Evolutionary conservation across 35 echinoderm and acorn worm species (phyloP), one percentile per base, ranked within the genome.

Genomic region (Lytechinus variegatus): DNA sequence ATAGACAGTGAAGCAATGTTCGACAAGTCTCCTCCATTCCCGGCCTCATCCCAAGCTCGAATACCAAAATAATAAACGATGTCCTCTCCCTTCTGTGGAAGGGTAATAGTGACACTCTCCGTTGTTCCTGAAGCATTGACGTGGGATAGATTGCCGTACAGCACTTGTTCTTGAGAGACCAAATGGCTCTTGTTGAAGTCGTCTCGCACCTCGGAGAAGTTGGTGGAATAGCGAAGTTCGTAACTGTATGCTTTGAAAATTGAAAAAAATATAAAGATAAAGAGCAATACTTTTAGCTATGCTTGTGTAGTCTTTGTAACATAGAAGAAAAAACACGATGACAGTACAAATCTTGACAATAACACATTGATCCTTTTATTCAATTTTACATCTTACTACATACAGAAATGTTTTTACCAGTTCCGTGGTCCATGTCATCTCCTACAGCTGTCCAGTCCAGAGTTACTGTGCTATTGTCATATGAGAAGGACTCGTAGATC

Each of bases 341-440:
- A 44, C 2, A 44, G 2, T 44, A 2, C 33, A 44, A 44, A 44
- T 44, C 33, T 1, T 6, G 16, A 79, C 24, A 79, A 24, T 79
- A 79, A 79, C 16, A 16, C 8, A n/a, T 79, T 16, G 7, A n/a
- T 79, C n/a, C 66, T 79, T 79, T 24, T 79, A 24, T 79, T 4
- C 2, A 79, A 16, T 24, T 79, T 24, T 79, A 4, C 66, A 79
- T 24, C 66, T 79, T 5, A 79, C 66, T 79, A 24, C 0, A 14
- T 24, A 79, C 21, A 79, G 3, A 8, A 4, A 24, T 24, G 3
- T 79, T 79, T 24, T 95, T 95, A 95, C 94, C 94, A 52, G 94
- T 95, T 86, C 94, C 61, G 21, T 95, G 94, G 27, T 93, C 92
- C n/a, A 93, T 27, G 54, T 93, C 92, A 27, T 93, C 92, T 57